Conservation (phyloP, 2,888 invertebrate genomes). For the Caenorhabditis imperialis region DNA sequence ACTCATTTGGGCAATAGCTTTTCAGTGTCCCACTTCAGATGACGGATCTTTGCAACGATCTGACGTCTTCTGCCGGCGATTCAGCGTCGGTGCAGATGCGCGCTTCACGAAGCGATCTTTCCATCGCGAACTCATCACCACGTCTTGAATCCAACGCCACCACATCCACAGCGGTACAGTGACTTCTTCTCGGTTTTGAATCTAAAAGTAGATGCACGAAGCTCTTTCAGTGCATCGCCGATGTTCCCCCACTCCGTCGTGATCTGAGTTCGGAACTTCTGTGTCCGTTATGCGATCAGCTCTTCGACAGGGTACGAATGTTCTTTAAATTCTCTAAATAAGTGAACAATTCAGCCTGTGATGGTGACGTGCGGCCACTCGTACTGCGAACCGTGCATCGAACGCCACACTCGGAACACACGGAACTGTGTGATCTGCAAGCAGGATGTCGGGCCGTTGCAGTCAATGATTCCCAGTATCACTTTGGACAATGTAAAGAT, state of each 20-base stretch:
- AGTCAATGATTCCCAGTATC: constrained; percentile 52
- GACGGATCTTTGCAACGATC: not conserved
- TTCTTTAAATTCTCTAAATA: too few relatives aligned
- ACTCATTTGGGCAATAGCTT: too few relatives aligned
- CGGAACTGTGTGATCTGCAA: constrained; percentile 42
- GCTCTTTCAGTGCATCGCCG: constrained; percentile 39
- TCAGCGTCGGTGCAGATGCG: constrained; percentile 21
- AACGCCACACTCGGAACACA: constrained; percentile 27
- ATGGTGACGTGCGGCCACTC: constrained; percentile 52
- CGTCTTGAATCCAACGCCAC: constrained; percentile 46
- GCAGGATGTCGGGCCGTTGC: constrained; percentile 40
- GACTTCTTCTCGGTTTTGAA: not conserved
- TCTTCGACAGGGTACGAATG: constrained; percentile 34
- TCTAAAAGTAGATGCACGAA: not conserved
- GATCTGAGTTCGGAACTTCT: constrained; percentile 35
- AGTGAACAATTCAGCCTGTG: constrained; percentile 30
- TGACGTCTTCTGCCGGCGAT: not conserved
- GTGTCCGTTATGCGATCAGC: constrained; percentile 43
- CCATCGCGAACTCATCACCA: constrained; percentile 44
- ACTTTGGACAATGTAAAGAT: constrained; percentile 43
- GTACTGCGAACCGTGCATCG: constrained; percentile 50
- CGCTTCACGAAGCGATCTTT: constrained; percentile 39
- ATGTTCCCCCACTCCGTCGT: constrained; percentile 17
- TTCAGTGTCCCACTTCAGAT: too few relatives aligned
- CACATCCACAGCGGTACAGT: constrained; percentile 39